These are phyloP conservation scores for Pipistrellus pygmaeus DNA, from an alignment of 2,797 vertebrate genomes.

Conservation along the genomic window DNA sequence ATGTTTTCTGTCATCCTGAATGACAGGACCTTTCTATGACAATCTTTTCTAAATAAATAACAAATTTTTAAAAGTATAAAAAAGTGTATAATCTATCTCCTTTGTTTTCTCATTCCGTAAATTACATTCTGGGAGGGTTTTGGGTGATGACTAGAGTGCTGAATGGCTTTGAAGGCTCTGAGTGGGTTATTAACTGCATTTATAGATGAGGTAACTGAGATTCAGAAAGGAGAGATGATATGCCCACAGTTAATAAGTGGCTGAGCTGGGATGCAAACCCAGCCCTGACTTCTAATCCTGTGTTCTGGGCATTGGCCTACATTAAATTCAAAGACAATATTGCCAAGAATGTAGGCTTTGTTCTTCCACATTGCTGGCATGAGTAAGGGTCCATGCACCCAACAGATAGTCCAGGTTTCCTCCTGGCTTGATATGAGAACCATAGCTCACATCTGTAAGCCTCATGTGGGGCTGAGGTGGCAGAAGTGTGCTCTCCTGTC, in stretches of 20 bases:
- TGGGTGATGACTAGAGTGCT: slow-evolving; percentile 3
- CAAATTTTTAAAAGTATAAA: background rate
- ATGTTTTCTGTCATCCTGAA: background rate
- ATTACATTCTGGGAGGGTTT: background rate
- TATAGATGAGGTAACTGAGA: slow-evolving; percentile 20
- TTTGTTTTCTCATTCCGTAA: slow-evolving; percentile 25
- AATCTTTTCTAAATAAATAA: slow-evolving; percentile 41
- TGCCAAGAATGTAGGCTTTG: background rate
- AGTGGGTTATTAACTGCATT: slow-evolving; percentile 24
- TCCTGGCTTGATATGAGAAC: background rate
- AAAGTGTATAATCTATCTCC: slow-evolving; percentile 9
- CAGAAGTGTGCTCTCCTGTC: background rate
- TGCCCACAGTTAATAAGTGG: background rate
- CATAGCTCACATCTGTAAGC: background rate
- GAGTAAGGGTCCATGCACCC: background rate
- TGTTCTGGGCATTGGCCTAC: background rate
- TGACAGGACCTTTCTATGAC: background rate
- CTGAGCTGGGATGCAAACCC: background rate
- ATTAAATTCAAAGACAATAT: background rate
- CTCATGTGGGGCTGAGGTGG: background rate
- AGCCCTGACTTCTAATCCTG: background rate
- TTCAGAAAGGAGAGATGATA: slow-evolving; percentile 20
- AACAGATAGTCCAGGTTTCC: background rate
- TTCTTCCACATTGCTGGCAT: background rate
- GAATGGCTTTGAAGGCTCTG: background rate